phyloP scores from a whole-genome alignment of 2,113 vertebrate species.

The Apeltes quadracus region DNA sequence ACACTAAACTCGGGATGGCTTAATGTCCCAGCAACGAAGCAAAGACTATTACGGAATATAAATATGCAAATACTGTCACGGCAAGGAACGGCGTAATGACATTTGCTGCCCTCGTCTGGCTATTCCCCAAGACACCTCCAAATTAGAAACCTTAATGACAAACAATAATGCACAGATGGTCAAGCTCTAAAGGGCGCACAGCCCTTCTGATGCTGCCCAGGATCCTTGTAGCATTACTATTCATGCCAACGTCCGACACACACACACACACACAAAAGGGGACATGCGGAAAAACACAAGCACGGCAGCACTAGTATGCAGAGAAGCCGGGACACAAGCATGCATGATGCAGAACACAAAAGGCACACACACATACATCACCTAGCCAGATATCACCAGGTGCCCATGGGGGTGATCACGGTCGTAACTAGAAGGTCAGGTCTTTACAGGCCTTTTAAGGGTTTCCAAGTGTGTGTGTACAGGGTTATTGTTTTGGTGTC shows the following conservation, averaged over 20 bases:
- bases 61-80: constrained; percentile 84
- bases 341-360: constrained; percentile 42
- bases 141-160: constrained; percentile 87
- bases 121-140: constrained; percentile 81
- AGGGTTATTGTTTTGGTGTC: constrained; percentile 69
- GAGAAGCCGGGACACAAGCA: constrained; percentile 23
- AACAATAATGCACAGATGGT: constrained; percentile 84
- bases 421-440: constrained; percentile 80
- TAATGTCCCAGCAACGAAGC: constrained; percentile 79
- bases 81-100: constrained; percentile 77
- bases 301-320: neutral
- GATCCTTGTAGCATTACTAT: constrained; percentile 67
- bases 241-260: constrained; percentile 66
- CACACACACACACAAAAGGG: constrained; percentile 15
- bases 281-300: constrained; percentile 10
- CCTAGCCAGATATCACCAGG: constrained; percentile 75
- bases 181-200: constrained; percentile 79
- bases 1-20: constrained; percentile 46
- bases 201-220: constrained; percentile 75
- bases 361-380: constrained; percentile 35
- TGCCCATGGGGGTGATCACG: constrained; percentile 76
- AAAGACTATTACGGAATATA: constrained; percentile 84
- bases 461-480: constrained; percentile 23
- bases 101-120: constrained; percentile 83
- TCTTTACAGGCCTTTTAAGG: constrained; percentile 51